A percentile compares a stretch with the other conserved stretches of the same genome.
phyloP scores from a whole-genome alignment of 2,888 invertebrate species.

The Drosophila hamatofila region DNA sequence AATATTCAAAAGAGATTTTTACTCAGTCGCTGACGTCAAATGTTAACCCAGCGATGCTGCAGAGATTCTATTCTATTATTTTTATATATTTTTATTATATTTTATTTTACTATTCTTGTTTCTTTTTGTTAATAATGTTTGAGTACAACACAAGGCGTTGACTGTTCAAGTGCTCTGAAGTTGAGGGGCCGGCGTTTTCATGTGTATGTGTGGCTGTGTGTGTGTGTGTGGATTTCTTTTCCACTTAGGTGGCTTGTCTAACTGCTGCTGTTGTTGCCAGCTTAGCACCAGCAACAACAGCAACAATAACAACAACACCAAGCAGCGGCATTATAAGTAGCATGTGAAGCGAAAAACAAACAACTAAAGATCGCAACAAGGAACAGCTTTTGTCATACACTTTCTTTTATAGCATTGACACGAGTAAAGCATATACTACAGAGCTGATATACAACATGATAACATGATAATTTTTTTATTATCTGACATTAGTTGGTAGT shows the following conservation, averaged over 20 bases:
- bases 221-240: constrained; percentile 13
- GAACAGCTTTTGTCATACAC: constrained; percentile 40
- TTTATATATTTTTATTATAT: constrained; percentile 10
- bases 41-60: constrained; percentile 18
- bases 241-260: constrained; percentile 49
- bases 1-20: constrained; percentile 41
- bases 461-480: not conserved
- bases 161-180: constrained; percentile 61
- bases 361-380: constrained; percentile 55
- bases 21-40: constrained; percentile 16
- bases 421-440: not conserved
- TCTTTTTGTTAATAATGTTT: constrained; percentile 50
- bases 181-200: constrained; percentile 3
- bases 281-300: constrained; percentile 49
- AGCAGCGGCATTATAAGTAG: constrained; percentile 57
- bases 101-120: constrained; percentile 14
- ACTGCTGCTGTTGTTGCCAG: constrained; percentile 47
- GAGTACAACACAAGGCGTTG: constrained; percentile 59
- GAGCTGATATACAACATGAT: not conserved
- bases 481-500: not conserved
- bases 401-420: constrained; percentile 12
- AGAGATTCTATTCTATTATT: constrained; percentile 27
- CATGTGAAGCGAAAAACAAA: constrained; percentile 66
- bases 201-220: not conserved
- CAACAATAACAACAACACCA: constrained; percentile 1